These are phyloP conservation scores for Halcyon smyrnensis DNA, from an alignment of 2,797 vertebrate species.

Conservation along the genomic window DNA sequence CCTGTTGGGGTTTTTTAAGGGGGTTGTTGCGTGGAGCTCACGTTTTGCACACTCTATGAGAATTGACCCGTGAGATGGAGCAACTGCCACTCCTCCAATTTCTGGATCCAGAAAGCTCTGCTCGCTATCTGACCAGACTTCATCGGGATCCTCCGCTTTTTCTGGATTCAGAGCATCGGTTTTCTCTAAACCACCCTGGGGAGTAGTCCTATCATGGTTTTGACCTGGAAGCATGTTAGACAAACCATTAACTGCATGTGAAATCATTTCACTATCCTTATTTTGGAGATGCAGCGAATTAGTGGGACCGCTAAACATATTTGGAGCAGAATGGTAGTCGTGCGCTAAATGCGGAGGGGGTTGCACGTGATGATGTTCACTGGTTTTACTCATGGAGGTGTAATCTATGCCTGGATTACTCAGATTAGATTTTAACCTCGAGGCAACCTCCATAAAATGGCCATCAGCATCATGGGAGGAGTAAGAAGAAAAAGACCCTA, in stretches of 20 bases:
- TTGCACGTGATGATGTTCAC: constrained; percentile 81
- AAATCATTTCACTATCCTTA: constrained; percentile 83
- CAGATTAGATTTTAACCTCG: constrained; percentile 78
- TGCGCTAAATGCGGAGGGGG: constrained; percentile 80
- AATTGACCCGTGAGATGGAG: constrained; percentile 95
- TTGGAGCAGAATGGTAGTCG: constrained; percentile 75
- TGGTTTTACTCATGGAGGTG: constrained; percentile 81
- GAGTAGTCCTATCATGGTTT: constrained; percentile 79
- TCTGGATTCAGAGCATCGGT: constrained; percentile 76
- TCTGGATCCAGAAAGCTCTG: constrained; percentile 97
- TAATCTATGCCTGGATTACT: constrained; percentile 81
- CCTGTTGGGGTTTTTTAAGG: constrained; percentile 92
- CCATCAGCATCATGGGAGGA: constrained; percentile 79
- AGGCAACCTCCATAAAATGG: constrained; percentile 83
- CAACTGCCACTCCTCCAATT: constrained; percentile 96
- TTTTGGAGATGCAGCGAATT: constrained; percentile 86
- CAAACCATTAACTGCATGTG: constrained; percentile 77
- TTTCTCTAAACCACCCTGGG: constrained; percentile 76
- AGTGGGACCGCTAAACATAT: constrained; percentile 78
- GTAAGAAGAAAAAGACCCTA: constrained; percentile 85
- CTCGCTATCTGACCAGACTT: constrained; percentile 98
- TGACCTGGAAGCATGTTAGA: constrained; percentile 79
- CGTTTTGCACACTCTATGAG: constrained; percentile 98
- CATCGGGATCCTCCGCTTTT: constrained; percentile 83
- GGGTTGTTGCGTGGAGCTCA: constrained; percentile 96